Percentiles rank a stretch among this genome's conserved stretches.
These are phyloP conservation scores for Stomatorhinus ivindoensis DNA, from an alignment of 2,113 vertebrate genomes.

Conservation along the genomic window DNA sequence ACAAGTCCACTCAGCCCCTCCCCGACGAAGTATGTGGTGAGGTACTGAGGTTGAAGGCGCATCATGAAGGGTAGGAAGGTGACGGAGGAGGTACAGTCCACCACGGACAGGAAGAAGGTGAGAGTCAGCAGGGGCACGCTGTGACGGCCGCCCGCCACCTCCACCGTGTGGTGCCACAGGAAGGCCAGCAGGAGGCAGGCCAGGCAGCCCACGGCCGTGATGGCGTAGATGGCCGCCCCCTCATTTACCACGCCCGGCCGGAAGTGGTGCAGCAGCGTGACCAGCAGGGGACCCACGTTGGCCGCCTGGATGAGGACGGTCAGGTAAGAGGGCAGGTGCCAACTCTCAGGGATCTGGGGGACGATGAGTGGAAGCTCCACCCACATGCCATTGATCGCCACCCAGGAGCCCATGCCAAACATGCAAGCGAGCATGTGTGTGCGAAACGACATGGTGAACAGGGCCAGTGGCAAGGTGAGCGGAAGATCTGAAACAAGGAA, in stretches of 20 bases:
- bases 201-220: conserved; percentile 56
- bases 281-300: conserved; percentile 67
- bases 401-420: conserved; percentile 75
- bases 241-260: conserved; percentile 56
- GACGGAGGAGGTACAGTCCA: conserved; percentile 79
- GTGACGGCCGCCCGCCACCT: conserved; percentile 36
- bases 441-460: conserved; percentile 55
- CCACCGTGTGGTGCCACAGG: conserved; percentile 57
- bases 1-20: conserved; percentile 74
- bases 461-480: not conserved
- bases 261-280: conserved; percentile 66
- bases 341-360: conserved; percentile 55
- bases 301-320: conserved; percentile 74
- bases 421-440: conserved; percentile 63
- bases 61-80: conserved; percentile 80
- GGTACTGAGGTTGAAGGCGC: conserved; percentile 58
- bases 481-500: conserved; percentile 38
- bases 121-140: conserved; percentile 65
- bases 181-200: conserved; percentile 68
- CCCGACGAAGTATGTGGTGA: conserved; percentile 68
- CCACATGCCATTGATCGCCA: conserved; percentile 79
- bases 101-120: conserved; percentile 68
- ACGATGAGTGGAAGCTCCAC: conserved; percentile 73
- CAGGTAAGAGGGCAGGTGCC: conserved; percentile 72
- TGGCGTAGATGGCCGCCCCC: conserved; percentile 56